Conservation (phyloP, 2,113 vertebrate species). For the Fregata magnificens region DNA sequence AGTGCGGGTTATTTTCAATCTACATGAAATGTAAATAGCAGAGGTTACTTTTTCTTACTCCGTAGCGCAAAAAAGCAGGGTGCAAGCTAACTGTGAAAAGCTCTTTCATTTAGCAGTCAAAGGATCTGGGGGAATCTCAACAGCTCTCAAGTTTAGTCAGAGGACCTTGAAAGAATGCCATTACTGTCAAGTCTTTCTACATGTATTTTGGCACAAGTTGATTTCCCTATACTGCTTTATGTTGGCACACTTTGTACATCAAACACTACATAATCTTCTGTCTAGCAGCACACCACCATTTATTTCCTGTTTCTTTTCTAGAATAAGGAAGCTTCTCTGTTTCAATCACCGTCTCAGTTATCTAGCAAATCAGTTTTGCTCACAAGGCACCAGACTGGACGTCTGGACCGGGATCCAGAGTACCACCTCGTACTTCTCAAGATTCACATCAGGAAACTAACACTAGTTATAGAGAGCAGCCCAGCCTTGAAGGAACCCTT, state of each 20-base stretch:
- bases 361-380: not conserved
- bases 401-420: not conserved
- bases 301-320: slow-evolving; percentile 30
- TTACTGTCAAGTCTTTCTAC: not conserved
- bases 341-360: not conserved
- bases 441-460: not conserved
- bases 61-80: not conserved
- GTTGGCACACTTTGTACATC: not conserved
- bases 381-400: not conserved
- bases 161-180: slow-evolving; percentile 21
- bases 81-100: not conserved
- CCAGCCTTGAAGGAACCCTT: not conserved
- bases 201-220: not conserved
- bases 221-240: not conserved
- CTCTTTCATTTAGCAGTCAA: not conserved
- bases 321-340: not conserved
- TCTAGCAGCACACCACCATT: slow-evolving; percentile 4
- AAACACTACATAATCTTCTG: not conserved
- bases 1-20: not conserved
- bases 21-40: not conserved
- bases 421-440: not conserved
- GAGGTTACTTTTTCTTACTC: not conserved
- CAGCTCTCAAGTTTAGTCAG: slow-evolving; percentile 4
- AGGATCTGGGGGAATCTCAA: not conserved
- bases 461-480: not conserved